A percentile compares a stretch with the other conserved stretches of the same genome.
Conservation (phyloP, 2,797 vertebrate species). For the Pteropus rufus region DNA sequence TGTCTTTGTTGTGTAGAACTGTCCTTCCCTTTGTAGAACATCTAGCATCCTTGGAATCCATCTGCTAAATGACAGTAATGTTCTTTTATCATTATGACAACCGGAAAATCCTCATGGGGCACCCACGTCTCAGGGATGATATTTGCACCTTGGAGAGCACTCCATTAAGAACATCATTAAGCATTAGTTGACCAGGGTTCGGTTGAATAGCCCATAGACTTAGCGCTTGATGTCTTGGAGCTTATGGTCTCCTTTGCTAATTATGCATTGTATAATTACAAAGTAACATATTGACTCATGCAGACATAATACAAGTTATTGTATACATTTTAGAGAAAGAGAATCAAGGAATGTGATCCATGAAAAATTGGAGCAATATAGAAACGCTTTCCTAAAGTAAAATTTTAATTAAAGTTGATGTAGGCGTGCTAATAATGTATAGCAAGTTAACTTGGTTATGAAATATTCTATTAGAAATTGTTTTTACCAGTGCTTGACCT, state of each 20-base stretch:
- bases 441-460: background rate
- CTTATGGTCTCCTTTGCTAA: background rate
- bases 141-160: background rate
- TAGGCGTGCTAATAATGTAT: slow-evolving; percentile 6
- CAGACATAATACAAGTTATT: background rate
- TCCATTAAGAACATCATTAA: background rate
- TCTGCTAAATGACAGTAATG: background rate
- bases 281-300: background rate
- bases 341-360: background rate
- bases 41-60: background rate
- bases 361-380: background rate
- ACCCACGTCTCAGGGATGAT: background rate
- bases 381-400: background rate
- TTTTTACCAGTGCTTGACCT: background rate
- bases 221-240: background rate
- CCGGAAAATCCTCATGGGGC: background rate
- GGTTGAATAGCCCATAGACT: background rate
- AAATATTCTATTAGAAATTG: slow-evolving; percentile 19
- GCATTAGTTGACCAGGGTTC: background rate
- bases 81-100: background rate
- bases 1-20: background rate
- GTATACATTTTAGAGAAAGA: background rate
- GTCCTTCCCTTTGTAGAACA: background rate
- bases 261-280: background rate
- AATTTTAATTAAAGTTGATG: slow-evolving; percentile 42